These are phyloP conservation scores for Morelia viridis DNA, from an alignment of 2,797 vertebrate species.

Conservation along the genomic window DNA sequence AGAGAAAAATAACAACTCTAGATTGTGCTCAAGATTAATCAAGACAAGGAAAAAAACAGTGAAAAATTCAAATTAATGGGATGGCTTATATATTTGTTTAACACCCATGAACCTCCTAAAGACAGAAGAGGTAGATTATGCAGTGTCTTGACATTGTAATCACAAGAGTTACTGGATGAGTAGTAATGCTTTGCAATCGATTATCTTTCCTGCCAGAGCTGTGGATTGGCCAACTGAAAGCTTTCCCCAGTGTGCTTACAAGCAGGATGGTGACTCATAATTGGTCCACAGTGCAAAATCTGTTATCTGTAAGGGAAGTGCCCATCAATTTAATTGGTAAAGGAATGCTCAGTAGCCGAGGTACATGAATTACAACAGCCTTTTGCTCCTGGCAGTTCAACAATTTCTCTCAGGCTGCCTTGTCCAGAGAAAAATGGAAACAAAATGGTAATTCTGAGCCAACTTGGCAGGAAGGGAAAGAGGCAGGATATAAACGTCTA, in stretches of 20 bases:
- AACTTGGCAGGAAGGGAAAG: neutral
- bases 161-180: too few species aligned
- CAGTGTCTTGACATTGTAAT: too few species aligned
- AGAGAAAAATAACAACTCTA: too few species aligned
- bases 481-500: neutral
- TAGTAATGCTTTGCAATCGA: too few species aligned
- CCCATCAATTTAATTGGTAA: neutral
- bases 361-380: neutral
- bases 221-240: too few species aligned
- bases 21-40: too few species aligned
- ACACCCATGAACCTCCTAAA: too few species aligned
- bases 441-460: neutral
- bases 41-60: too few species aligned
- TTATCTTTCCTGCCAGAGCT: too few species aligned
- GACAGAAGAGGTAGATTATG: too few species aligned
- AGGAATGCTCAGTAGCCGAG: neutral
- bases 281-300: neutral
- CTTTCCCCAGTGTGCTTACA: neutral
- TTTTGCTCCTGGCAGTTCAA: neutral
- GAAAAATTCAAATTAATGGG: too few species aligned
- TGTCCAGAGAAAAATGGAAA: neutral
- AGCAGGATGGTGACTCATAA: neutral
- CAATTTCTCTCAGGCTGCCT: neutral
- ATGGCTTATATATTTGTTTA: too few species aligned
- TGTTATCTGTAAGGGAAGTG: neutral